These are phyloP conservation scores for Ceratotherium simum DNA, from an alignment of 2,113 vertebrate species.

Conservation along the genomic window DNA sequence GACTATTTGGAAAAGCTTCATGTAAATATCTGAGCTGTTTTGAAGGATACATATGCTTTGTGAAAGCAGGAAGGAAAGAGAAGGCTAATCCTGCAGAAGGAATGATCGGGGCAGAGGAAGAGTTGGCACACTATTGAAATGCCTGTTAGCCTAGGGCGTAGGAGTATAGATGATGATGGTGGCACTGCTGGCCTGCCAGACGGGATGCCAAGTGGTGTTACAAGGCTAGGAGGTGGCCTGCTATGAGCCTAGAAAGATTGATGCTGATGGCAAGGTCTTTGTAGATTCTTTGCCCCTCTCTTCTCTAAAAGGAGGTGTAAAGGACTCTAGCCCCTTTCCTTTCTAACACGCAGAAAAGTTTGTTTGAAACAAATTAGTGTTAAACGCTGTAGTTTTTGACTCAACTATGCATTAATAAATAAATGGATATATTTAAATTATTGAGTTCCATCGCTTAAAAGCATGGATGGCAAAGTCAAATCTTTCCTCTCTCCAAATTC, in stretches of 20 bases:
- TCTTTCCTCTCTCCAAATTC: neutral
- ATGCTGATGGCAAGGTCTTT: neutral
- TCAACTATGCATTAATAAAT: neutral
- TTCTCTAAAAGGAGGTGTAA: neutral
- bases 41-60: neutral
- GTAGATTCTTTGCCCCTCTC: neutral
- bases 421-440: neutral
- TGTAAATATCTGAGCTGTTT: neutral
- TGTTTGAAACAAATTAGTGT: neutral
- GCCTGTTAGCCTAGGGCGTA: too few species aligned
- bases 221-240: neutral
- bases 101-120: neutral
- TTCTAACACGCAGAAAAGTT: neutral
- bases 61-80: neutral
- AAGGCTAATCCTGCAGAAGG: neutral
- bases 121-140: accelerated
- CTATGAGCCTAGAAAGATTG: neutral
- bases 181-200: neutral
- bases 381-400: neutral
- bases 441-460: neutral
- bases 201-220: too few species aligned
- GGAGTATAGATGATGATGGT: neutral
- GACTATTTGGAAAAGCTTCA: neutral
- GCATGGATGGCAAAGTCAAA: neutral
- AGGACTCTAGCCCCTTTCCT: neutral